Percentiles rank a stretch among this genome's conserved stretches.
phyloP scores from a whole-genome alignment of 2,797 vertebrate species.

The Neosilurus hyrtlii region DNA sequence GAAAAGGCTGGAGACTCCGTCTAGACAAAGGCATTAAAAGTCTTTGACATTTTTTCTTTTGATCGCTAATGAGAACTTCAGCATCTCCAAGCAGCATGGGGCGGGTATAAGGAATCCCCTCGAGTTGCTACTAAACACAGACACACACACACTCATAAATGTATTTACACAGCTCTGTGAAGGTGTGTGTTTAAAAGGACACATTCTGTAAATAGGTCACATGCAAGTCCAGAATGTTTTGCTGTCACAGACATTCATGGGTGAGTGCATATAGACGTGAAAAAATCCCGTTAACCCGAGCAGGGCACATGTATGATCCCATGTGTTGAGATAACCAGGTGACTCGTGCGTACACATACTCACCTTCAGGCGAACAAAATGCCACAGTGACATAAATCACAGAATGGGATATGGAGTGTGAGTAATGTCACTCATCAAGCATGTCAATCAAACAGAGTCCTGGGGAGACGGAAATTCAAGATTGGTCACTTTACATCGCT shows the following conservation, averaged over 20 bases:
- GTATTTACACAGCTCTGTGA: not conserved
- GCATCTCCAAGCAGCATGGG: slow-evolving; percentile 28
- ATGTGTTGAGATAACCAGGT: slow-evolving; percentile 26
- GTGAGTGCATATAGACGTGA: slow-evolving; percentile 22
- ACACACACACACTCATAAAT: slow-evolving; percentile 15
- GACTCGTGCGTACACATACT: slow-evolving; percentile 17
- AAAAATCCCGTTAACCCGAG: slow-evolving; percentile 25
- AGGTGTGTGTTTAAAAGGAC: slow-evolving; percentile 26
- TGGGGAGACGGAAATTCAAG: not conserved
- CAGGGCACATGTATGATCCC: slow-evolving; percentile 14
- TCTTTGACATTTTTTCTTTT: not conserved
- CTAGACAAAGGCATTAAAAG: not conserved
- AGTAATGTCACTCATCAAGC: slow-evolving; percentile 50
- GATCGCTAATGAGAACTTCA: slow-evolving; percentile 25
- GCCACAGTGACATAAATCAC: slow-evolving; percentile 53
- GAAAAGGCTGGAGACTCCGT: too few relatives aligned
- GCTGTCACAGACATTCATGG: slow-evolving; percentile 22
- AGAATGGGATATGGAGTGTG: slow-evolving; percentile 49
- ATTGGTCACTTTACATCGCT: slow-evolving; percentile 17
- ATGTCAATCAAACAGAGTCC: slow-evolving; percentile 43
- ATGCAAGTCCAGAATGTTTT: slow-evolving; percentile 34
- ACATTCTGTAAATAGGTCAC: slow-evolving; percentile 38
- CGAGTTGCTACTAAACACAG: not conserved
- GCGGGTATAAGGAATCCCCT: slow-evolving; percentile 28
- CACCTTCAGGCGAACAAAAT: slow-evolving; percentile 43